These are phyloP conservation scores for Meloidogyne exigua DNA, from an alignment of 1,140 invertebrate genomes.

Conservation along the genomic window DNA sequence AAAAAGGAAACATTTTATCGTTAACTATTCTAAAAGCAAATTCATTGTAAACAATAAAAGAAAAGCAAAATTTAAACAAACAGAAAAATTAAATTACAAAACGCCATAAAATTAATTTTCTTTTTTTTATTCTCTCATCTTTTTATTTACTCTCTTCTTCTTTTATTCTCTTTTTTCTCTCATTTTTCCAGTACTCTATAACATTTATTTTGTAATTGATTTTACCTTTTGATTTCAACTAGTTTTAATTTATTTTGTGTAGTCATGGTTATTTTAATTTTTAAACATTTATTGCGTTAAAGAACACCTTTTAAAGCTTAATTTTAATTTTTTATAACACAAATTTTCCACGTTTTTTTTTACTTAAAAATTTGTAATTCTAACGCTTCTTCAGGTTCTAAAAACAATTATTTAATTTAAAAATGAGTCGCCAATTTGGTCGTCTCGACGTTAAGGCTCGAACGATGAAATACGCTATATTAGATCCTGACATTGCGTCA, in stretches of 20 bases:
- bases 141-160: too few species aligned
- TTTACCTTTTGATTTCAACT: constrained; percentile 1
- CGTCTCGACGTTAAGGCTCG: constrained; percentile 24
- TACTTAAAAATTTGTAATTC: too few species aligned
- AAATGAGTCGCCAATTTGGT: constrained; percentile 16
- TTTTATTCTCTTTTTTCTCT: too few species aligned
- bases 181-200: too few species aligned
- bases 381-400: not conserved
- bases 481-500: constrained; percentile 26
- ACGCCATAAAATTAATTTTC: not conserved
- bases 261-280: not conserved
- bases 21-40: too few species aligned
- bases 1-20: not conserved
- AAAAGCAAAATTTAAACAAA: not conserved
- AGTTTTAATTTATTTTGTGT: constrained; percentile 3
- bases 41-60: too few species aligned
- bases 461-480: constrained; percentile 15
- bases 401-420: not conserved
- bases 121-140: constrained; percentile 1
- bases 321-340: not conserved
- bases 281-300: not conserved
- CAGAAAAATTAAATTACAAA: not conserved
- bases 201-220: not conserved
- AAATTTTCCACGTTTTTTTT: not conserved
- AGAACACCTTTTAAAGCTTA: too few species aligned